Evolutionary conservation across 2,888 invertebrate genomes (phyloP), one percentile per base, ranked within the genome.

Genomic region (Agapostemon virescens): DNA sequence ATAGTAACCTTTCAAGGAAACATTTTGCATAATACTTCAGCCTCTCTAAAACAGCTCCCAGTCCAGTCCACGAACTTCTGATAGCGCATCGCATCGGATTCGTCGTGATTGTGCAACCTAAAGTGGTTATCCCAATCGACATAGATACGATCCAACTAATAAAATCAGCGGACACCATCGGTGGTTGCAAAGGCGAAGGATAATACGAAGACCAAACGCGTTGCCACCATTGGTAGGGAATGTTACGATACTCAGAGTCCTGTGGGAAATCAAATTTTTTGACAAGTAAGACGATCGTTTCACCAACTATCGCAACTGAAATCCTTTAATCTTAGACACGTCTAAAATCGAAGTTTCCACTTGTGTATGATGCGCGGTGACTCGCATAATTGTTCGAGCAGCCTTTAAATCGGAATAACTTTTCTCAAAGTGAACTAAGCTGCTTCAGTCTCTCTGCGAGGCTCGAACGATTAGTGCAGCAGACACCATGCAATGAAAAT

Each of bases 71-170:
- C 15, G 15, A 49, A n/a, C 77, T 75, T 15, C 36, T 15, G 9
- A 75, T 1, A 36, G 78, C 45, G 20, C 33, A 72, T 58, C 71
- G 77, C 13, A 86, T 68, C 7, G 77, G 77, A 30, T 79, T 79
- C 7, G 76, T 63, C 2, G 82, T 86, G n/a, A 88, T 66, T 1
- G 87, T 86, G 49, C 87, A 90, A 20, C 82, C 81, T 6, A 91
- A 78, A 3, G 80, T 79, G 1, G 67, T 79, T 33, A 81, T 70
- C 2, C 90, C 88, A 42, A 90, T 69, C 7, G 81, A 69, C 90
- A 92, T 91, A 17, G 91, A 90, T 49, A 90, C 82, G 36, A 90
- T 85, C 92, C 92, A 92, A 73, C 92, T 91, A 64, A 92, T 88
- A 38, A 92, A 90, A 83, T 86, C 87, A 1, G 90, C 89, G 1